These are phyloP conservation scores for Okapia johnstoni DNA, from an alignment of 2,113 vertebrate genomes.

Conservation along the genomic window DNA sequence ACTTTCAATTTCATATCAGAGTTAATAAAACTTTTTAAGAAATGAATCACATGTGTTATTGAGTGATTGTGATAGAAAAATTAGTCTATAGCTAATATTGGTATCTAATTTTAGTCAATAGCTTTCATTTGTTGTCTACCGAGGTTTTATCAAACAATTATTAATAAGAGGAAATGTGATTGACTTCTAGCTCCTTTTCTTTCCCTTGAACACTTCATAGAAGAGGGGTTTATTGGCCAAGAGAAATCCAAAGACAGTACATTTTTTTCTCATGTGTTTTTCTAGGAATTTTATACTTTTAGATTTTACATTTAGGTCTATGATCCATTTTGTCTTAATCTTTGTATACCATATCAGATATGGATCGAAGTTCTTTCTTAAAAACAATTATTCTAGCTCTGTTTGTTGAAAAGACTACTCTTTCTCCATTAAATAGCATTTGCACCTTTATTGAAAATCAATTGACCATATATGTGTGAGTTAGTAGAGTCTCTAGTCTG, in stretches of 20 bases:
- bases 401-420: not conserved
- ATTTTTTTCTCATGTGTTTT: not conserved
- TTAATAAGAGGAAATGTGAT: not conserved
- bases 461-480: not conserved
- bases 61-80: not conserved
- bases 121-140: not conserved
- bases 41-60: not conserved
- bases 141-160: not conserved
- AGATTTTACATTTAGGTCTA: not conserved
- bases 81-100: not conserved
- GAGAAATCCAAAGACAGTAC: not conserved
- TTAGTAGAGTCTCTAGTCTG: not conserved
- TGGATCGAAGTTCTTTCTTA: not conserved
- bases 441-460: not conserved
- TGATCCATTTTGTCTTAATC: not conserved
- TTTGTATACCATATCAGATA: not conserved
- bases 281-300: not conserved
- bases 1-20: slow-evolving; percentile 3
- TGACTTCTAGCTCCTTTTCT: not conserved
- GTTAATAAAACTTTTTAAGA: slow-evolving; percentile 22
- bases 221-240: not conserved
- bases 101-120: slow-evolving; percentile 13
- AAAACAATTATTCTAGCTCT: not conserved
- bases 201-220: not conserved
- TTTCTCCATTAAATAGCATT: not conserved